Percentiles rank a stretch among this genome's conserved stretches.
Conservation (phyloP, 2,797 vertebrate genomes). For the Crocidura indochinensis region DNA sequence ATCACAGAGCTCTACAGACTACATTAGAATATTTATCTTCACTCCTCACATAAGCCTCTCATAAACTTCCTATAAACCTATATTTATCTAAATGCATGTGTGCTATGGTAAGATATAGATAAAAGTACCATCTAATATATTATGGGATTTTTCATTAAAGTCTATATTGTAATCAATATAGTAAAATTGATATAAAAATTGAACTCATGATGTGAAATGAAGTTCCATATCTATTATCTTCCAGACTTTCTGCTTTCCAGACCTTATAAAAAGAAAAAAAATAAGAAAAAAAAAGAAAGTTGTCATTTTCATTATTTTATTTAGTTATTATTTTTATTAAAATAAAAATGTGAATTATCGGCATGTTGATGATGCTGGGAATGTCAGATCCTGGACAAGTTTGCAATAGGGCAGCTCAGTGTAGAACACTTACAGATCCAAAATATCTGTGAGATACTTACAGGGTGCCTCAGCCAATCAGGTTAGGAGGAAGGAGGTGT, state of each 20-base stretch:
- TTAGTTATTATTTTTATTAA: no score
- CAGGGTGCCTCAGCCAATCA: no score
- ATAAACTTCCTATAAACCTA: not conserved
- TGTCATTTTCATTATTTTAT: slow-evolving; percentile 24
- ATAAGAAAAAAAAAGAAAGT: slow-evolving; percentile 44
- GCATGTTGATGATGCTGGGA: no score
- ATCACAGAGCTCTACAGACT: no score
- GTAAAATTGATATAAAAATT: slow-evolving; percentile 29
- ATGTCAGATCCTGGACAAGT: no score
- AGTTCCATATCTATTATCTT: slow-evolving; percentile 57
- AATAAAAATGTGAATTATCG: slow-evolving; percentile 1
- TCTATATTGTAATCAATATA: slow-evolving; percentile 10
- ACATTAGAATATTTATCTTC: slow-evolving; percentile 53
- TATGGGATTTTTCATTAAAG: not conserved
- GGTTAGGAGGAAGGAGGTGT: no score
- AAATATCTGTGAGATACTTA: no score
- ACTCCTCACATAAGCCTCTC: slow-evolving; percentile 6
- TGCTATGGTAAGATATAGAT: not conserved
- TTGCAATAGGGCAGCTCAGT: no score
- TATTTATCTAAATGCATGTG: not conserved
- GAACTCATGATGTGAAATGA: slow-evolving; percentile 26
- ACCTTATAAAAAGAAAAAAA: no score
- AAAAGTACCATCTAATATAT: slow-evolving; percentile 26
- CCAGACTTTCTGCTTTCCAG: no score
- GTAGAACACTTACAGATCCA: no score